Percentiles rank a stretch among this genome's conserved stretches.
phyloP scores from a whole-genome alignment of 2,113 vertebrate species.

The Alligator sinensis region DNA sequence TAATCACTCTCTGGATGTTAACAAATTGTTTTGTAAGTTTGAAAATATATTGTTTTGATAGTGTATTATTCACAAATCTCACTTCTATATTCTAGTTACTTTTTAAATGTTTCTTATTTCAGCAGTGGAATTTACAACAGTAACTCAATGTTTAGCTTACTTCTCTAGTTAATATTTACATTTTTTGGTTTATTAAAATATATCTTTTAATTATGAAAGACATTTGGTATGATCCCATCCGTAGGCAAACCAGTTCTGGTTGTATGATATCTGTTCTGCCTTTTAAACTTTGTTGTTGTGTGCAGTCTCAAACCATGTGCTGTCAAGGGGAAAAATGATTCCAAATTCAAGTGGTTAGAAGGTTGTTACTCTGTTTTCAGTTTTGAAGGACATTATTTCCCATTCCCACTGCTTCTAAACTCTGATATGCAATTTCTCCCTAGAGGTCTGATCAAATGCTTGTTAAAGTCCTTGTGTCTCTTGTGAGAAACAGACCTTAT shows the following conservation, averaged over 20 bases:
- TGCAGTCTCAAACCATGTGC: not conserved
- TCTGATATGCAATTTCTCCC: not conserved
- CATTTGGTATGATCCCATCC: not conserved
- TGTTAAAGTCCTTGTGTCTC: not conserved
- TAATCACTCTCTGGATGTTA: not conserved
- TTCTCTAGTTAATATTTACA: not conserved
- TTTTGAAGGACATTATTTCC: not conserved
- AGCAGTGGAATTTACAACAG: not conserved
- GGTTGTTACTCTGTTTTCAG: not conserved
- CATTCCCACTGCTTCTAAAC: not conserved
- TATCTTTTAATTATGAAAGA: not conserved
- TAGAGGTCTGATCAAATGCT: not conserved
- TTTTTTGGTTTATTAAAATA: not conserved
- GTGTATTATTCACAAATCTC: not conserved
- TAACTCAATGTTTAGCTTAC: not conserved
- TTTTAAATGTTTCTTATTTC: not conserved
- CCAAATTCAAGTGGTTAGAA: not conserved
- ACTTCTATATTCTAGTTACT: not conserved
- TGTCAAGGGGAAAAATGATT: accelerated
- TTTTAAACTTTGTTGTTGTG: not conserved
- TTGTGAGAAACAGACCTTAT: not conserved
- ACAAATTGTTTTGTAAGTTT: slow-evolving; percentile 3
- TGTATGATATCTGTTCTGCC: not conserved
- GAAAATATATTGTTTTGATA: not conserved
- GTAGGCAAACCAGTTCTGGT: not conserved